Evolutionary conservation across 2,113 vertebrate genomes (phyloP).

Genomic region (Cyanistes caeruleus): DNA sequence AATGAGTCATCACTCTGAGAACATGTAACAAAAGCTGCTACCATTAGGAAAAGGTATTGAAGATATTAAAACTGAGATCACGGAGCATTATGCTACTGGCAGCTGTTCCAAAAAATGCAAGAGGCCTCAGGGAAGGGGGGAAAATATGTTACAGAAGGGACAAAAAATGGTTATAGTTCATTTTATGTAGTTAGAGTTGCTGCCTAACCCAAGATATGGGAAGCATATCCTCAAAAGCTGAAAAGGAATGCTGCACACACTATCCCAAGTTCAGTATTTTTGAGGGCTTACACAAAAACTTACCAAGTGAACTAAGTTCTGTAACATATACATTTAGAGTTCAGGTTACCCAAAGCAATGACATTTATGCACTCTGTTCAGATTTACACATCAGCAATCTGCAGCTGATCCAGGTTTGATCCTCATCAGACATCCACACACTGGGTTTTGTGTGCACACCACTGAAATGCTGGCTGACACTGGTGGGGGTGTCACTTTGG

Average conservation of each 20-base stretch:
- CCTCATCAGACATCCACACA: background rate
- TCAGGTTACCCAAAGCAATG: background rate
- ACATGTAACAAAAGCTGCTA: background rate
- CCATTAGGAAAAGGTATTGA: background rate
- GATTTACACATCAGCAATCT: background rate
- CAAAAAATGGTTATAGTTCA: background rate
- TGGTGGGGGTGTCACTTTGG: background rate
- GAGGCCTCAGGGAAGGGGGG: background rate
- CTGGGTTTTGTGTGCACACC: background rate
- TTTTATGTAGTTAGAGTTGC: background rate
- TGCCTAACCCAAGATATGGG: background rate
- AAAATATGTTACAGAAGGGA: background rate
- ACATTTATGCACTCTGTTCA: background rate
- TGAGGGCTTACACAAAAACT: background rate
- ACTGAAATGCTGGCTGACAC: background rate
- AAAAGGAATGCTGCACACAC: background rate
- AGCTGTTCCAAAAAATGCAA: background rate
- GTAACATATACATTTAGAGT: background rate
- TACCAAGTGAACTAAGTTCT: background rate
- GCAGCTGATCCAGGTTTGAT: background rate
- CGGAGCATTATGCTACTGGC: background rate
- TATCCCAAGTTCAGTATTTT: background rate
- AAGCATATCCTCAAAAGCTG: background rate
- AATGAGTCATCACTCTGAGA: background rate
- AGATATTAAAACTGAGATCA: background rate